phyloP scores from a whole-genome alignment of 2,113 vertebrate genomes.

The Hemiprocne comata region DNA sequence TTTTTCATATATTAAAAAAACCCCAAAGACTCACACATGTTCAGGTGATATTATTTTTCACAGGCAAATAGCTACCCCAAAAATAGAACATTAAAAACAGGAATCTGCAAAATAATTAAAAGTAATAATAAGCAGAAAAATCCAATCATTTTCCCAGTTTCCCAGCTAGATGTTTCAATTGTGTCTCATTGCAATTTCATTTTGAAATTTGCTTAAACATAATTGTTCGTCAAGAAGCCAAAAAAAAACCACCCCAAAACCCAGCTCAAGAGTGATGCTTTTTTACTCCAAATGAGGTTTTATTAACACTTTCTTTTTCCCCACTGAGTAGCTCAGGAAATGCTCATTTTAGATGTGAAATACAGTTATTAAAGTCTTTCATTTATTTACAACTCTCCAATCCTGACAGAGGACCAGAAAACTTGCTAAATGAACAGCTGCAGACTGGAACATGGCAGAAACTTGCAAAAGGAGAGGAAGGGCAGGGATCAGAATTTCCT shows the following conservation, averaged over 20 bases:
- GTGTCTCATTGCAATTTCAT: neutral
- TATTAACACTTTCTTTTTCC: conserved; percentile 27
- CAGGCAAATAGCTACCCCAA: neutral
- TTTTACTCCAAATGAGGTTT: neutral
- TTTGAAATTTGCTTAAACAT: conserved; percentile 27
- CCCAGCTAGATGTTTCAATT: conserved; percentile 14
- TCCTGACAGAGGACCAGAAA: neutral
- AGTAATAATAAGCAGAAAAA: conserved; percentile 64
- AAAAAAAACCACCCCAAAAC: neutral
- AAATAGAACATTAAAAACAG: neutral
- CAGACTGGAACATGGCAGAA: neutral
- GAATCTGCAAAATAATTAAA: conserved; percentile 43
- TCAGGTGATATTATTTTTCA: neutral
- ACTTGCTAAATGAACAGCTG: neutral
- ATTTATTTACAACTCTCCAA: neutral
- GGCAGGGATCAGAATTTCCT: neutral
- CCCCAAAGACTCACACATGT: neutral
- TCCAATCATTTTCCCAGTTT: conserved; percentile 35
- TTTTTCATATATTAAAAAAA: neutral
- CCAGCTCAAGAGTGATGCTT: neutral
- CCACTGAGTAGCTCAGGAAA: neutral
- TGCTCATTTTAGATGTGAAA: conserved; percentile 5
- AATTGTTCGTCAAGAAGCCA: neutral
- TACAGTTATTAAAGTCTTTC: neutral
- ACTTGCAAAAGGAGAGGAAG: neutral